Conservation (phyloP, 2,888 invertebrate genomes). For the Anarsia innoxiella region DNA sequence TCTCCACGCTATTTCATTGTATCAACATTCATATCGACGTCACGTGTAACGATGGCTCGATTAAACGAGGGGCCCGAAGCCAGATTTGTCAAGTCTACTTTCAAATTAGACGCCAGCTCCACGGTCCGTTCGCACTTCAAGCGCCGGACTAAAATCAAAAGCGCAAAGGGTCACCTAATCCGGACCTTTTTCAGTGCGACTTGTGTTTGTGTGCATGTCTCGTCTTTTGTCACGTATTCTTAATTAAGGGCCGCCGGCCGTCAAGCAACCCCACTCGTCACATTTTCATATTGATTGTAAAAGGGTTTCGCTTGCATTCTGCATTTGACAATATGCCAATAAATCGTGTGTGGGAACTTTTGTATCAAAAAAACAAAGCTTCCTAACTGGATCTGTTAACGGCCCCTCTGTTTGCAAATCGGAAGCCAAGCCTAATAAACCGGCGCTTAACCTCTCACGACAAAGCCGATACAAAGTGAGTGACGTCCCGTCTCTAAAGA, state of each 20-base stretch:
- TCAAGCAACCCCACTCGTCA: slow-evolving; percentile 61
- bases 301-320: slow-evolving; percentile 39
- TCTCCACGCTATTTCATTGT: slow-evolving; percentile 64
- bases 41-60: slow-evolving; percentile 42
- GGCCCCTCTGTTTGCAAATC: slow-evolving; percentile 64
- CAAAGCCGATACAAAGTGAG: slow-evolving; percentile 74
- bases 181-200: slow-evolving; percentile 67
- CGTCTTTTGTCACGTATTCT: slow-evolving; percentile 77
- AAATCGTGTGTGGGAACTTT: slow-evolving; percentile 34
- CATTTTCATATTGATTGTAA: slow-evolving; percentile 65
- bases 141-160: slow-evolving; percentile 73
- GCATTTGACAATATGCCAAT: slow-evolving; percentile 36
- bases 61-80: slow-evolving; percentile 70
- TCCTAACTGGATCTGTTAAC: slow-evolving; percentile 45
- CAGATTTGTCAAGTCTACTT: slow-evolving; percentile 70
- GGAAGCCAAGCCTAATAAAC: slow-evolving; percentile 72
- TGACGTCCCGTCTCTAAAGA: slow-evolving; percentile 69
- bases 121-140: slow-evolving; percentile 61
- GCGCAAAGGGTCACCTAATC: slow-evolving; percentile 73
- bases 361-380: slow-evolving; percentile 34
- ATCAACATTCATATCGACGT: slow-evolving; percentile 68
- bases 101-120: slow-evolving; percentile 58
- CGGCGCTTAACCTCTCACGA: slow-evolving; percentile 70
- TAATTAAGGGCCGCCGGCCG: slow-evolving; percentile 70
- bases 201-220: slow-evolving; percentile 69